Conservation (phyloP, 2,888 invertebrate species). For the Drosophila anomelani region DNA sequence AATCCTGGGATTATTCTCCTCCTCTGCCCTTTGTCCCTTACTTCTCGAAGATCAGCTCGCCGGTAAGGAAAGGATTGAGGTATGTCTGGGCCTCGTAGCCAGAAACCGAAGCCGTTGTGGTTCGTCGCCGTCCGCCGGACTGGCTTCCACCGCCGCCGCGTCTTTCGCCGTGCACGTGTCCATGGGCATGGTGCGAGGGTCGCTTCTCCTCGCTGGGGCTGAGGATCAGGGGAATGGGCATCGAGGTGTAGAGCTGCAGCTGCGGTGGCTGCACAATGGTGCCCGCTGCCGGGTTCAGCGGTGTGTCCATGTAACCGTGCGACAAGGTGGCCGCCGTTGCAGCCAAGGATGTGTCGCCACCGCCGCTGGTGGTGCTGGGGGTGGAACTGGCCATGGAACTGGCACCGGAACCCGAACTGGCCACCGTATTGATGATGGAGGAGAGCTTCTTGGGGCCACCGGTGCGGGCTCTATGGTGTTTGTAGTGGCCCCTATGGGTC, state of each 20-base stretch:
- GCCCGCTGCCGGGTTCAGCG: conserved; percentile 76
- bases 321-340: conserved; percentile 37
- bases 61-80: conserved; percentile 81
- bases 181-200: conserved; percentile 68
- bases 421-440: conserved; percentile 8
- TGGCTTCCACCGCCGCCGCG: conserved; percentile 52
- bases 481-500: conserved; percentile 78
- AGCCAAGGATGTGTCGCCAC: conserved; percentile 19
- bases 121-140: conserved; percentile 64
- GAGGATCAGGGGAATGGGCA: conserved; percentile 81
- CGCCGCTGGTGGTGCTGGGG: conserved; percentile 37
- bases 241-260: conserved; percentile 79
- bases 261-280: conserved; percentile 67
- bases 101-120: conserved; percentile 72
- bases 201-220: conserved; percentile 81
- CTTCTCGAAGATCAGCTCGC: conserved; percentile 82
- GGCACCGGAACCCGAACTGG: neutral
- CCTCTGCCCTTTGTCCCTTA: conserved; percentile 45
- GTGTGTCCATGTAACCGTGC: conserved; percentile 71
- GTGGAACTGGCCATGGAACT: conserved; percentile 16
- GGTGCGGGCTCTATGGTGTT: conserved; percentile 71
- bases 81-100: conserved; percentile 80
- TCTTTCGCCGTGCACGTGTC: conserved; percentile 68
- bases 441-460: conserved; percentile 46
- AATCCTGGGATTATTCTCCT: neutral